phyloP scores from a whole-genome alignment of 2,797 vertebrate species.

The Pyrocephalus nanus region DNA sequence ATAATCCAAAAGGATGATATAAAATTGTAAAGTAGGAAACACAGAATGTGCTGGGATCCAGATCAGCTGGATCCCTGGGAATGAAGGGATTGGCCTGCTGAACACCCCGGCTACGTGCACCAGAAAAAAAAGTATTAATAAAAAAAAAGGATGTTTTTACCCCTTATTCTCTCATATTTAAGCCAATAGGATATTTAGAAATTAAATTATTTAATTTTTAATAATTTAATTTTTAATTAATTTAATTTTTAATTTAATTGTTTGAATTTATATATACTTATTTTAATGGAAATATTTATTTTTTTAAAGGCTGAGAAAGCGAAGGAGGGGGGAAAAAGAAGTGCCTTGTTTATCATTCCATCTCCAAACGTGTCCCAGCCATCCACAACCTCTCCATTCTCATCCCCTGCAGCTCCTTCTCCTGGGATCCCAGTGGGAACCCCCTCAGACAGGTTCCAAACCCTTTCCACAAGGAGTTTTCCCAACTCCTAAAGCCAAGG shows the following conservation, averaged over 20 bases:
- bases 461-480: not conserved
- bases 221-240: too few species aligned
- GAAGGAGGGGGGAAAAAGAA: not conserved
- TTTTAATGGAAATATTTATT: too few species aligned
- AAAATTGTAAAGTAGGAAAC: not conserved
- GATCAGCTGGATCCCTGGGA: not conserved
- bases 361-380: not conserved
- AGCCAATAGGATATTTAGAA: not conserved
- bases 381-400: not conserved
- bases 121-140: not conserved
- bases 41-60: not conserved
- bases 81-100: not conserved
- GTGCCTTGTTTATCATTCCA: not conserved
- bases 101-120: not conserved
- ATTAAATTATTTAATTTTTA: not conserved
- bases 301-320: not conserved
- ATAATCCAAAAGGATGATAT: not conserved
- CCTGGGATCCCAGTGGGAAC: not conserved
- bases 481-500: not conserved
- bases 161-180: not conserved
- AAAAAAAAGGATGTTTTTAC: not conserved
- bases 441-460: not conserved
- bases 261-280: too few species aligned
- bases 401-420: not conserved
- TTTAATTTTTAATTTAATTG: too few species aligned